phyloP scores from a whole-genome alignment of 1,140 invertebrate species.

The Ips nitidus region DNA sequence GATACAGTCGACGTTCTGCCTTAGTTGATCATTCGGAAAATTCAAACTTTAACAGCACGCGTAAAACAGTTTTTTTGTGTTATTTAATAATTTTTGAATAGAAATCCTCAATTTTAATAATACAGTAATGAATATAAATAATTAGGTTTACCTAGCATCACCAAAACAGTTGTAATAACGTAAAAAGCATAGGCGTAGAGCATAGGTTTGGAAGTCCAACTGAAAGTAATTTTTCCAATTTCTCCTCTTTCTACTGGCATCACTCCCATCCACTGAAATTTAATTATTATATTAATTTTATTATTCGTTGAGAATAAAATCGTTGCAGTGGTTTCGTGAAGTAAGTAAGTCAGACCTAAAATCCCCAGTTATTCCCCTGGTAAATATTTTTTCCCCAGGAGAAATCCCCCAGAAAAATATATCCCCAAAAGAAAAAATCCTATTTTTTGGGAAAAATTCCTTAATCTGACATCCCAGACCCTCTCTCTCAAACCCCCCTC shows the following conservation, averaged over 20 bases:
- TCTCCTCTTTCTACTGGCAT: constrained; percentile 58
- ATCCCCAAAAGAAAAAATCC: background rate
- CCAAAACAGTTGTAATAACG: constrained; percentile 56
- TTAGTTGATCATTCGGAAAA: too few species aligned
- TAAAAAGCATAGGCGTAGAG: constrained; percentile 63
- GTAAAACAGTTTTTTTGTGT: background rate
- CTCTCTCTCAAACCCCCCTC: too few species aligned
- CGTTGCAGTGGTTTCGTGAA: too few species aligned
- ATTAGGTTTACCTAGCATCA: constrained; percentile 40
- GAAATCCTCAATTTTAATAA: background rate
- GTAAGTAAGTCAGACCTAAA: too few species aligned
- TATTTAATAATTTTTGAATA: background rate
- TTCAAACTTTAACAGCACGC: too few species aligned
- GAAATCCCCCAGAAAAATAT: background rate
- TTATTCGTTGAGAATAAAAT: background rate
- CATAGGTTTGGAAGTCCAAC: constrained; percentile 59
- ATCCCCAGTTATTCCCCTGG: too few species aligned
- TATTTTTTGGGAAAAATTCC: too few species aligned
- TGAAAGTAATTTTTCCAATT: constrained; percentile 60
- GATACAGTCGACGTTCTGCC: too few species aligned
- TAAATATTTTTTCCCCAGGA: background rate
- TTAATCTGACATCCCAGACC: too few species aligned
- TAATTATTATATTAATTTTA: background rate
- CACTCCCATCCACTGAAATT: constrained; percentile 55
- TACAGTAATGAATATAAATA: background rate